These are phyloP conservation scores for Saccostrea cuccullata DNA, from an alignment of 1,140 invertebrate species.

Conservation along the genomic window DNA sequence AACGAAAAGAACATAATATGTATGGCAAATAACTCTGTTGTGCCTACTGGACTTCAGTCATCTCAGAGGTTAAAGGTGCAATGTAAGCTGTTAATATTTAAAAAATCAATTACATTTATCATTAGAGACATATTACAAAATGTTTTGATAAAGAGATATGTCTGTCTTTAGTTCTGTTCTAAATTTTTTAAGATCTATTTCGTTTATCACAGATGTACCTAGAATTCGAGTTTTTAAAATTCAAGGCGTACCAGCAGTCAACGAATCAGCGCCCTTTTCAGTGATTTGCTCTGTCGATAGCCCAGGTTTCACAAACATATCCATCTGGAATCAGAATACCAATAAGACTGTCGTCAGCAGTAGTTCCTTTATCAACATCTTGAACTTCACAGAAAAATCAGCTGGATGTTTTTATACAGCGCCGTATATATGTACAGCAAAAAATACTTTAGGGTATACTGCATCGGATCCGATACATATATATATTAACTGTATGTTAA, in stretches of 20 bases:
- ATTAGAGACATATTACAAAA: too few relatives aligned
- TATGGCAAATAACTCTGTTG: too few relatives aligned
- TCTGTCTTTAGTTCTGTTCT: too few relatives aligned
- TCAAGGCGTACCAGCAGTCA: not conserved
- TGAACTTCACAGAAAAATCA: constrained; percentile 7
- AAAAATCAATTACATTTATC: too few relatives aligned
- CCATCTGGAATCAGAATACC: not conserved
- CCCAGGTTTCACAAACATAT: not conserved
- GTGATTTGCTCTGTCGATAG: not conserved
- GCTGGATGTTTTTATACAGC: not conserved
- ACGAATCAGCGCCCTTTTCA: not conserved
- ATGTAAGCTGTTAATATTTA: too few relatives aligned
- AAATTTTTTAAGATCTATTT: too few relatives aligned
- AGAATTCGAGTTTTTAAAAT: not conserved
- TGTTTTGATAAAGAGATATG: too few relatives aligned
- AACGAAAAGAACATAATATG: too few relatives aligned
- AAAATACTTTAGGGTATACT: not conserved
- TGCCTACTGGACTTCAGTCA: too few relatives aligned
- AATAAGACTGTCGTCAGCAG: not conserved
- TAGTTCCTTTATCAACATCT: not conserved
- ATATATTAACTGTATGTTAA: not conserved
- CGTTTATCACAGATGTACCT: not conserved
- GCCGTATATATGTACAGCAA: not conserved
- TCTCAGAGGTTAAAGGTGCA: too few relatives aligned
- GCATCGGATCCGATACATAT: not conserved